A percentile compares a stretch with the other conserved stretches of the same genome.
phyloP scores from a whole-genome alignment of 2,888 invertebrate species.

The Antitype chi region DNA sequence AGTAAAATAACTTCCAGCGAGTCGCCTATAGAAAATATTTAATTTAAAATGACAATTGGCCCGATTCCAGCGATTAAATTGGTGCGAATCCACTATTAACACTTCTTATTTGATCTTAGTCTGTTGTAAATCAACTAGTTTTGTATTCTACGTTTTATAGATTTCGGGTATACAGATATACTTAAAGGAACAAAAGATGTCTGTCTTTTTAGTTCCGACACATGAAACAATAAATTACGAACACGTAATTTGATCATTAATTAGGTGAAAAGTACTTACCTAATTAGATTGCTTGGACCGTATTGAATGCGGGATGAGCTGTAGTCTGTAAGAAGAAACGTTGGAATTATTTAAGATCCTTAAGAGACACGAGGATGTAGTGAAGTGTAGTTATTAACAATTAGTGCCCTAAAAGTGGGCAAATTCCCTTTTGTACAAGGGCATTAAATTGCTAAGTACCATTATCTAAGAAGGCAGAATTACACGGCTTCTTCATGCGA shows the following conservation, averaged over 20 bases:
- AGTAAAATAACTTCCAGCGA: no score
- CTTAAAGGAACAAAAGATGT: slow-evolving; percentile 3
- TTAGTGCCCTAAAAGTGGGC: slow-evolving; percentile 26
- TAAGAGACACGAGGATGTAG: slow-evolving; percentile 6
- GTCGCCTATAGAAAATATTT: no score
- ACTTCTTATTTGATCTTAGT: neutral
- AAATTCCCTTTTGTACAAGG: slow-evolving; percentile 27
- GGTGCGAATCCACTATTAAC: no score
- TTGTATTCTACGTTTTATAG: slow-evolving; percentile 1
- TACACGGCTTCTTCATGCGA: neutral
- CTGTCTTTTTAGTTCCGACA: slow-evolving; percentile 13
- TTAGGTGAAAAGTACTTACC: slow-evolving; percentile 62
- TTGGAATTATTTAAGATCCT: slow-evolving; percentile 51
- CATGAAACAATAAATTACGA: slow-evolving; percentile 39
- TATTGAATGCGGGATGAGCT: slow-evolving; percentile 55
- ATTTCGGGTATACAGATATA: neutral
- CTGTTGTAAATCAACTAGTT: neutral
- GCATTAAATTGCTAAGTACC: slow-evolving; percentile 28
- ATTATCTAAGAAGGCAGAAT: slow-evolving; percentile 5
- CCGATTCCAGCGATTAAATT: no score
- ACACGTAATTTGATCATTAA: slow-evolving; percentile 55
- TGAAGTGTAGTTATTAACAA: slow-evolving; percentile 32
- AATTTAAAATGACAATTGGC: no score
- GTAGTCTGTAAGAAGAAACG: slow-evolving; percentile 65
- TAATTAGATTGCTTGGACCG: slow-evolving; percentile 56